Evolutionary conservation across 1,140 invertebrate genomes (phyloP).

Genomic region (Epicauta chinensis): DNA sequence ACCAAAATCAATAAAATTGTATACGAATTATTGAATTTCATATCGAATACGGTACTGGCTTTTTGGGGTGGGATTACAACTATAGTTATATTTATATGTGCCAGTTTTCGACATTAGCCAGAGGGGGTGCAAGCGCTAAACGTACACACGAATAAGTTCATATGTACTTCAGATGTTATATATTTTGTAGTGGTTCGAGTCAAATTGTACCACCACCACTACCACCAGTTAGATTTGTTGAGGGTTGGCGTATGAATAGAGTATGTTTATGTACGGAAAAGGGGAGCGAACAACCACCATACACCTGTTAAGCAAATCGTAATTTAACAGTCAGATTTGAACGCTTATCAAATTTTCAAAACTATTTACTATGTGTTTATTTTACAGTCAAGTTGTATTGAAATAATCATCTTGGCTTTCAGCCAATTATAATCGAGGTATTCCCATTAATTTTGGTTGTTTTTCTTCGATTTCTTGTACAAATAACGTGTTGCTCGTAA

Average conservation of each 20-base stretch:
- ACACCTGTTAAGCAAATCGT: slow-evolving; percentile 27
- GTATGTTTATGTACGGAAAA: slow-evolving; percentile 16
- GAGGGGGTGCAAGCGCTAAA: slow-evolving; percentile 8
- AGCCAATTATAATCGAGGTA: too few relatives aligned
- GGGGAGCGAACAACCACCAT: slow-evolving; percentile 18
- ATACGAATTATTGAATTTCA: too few relatives aligned
- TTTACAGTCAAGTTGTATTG: too few relatives aligned
- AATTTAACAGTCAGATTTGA: slow-evolving; percentile 27
- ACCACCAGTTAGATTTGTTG: slow-evolving; percentile 1
- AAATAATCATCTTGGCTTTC: too few relatives aligned
- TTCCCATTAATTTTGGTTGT: too few relatives aligned
- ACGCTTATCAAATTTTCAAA: slow-evolving; percentile 17
- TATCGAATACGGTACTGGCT: slow-evolving; percentile 3
- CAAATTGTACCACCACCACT: slow-evolving; percentile 16
- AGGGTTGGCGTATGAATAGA: background rate
- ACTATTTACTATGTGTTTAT: background rate
- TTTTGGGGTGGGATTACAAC: background rate
- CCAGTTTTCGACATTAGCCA: background rate
- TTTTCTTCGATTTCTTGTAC: too few relatives aligned
- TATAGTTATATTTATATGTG: slow-evolving; percentile 11
- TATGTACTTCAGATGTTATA: slow-evolving; percentile 28
- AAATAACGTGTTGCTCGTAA: too few relatives aligned
- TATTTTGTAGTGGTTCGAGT: slow-evolving; percentile 29
- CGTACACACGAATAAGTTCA: background rate
- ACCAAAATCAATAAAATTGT: too few relatives aligned